Percentiles rank a stretch among this genome's conserved stretches.
These are phyloP conservation scores for Andrena dorsata DNA, from an alignment of 2,888 invertebrate species.

Conservation along the genomic window DNA sequence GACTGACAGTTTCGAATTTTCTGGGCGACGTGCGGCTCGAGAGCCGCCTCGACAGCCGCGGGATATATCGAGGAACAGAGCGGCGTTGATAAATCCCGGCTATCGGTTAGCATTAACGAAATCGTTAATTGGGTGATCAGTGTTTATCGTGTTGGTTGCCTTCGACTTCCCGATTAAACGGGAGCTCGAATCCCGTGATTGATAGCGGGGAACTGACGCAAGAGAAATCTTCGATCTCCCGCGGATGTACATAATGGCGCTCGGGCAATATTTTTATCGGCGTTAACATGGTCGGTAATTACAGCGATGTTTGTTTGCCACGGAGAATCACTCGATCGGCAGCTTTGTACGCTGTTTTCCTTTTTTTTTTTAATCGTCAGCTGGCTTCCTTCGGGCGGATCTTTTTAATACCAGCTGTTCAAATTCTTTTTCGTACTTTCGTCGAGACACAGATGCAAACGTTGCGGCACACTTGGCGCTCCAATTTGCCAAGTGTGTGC, in stretches of 20 bases:
- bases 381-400: not conserved
- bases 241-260: not conserved
- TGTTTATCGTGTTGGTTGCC: constrained; percentile 19
- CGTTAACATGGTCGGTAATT: constrained; percentile 26
- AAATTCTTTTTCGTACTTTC: no score
- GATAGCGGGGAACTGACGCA: constrained; percentile 33
- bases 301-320: constrained; percentile 16
- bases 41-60: not conserved
- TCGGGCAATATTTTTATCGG: constrained; percentile 31
- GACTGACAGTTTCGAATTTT: constrained; percentile 4
- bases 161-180: constrained; percentile 16
- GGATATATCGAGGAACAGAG: not conserved
- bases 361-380: not conserved
- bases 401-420: not conserved
- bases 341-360: not conserved
- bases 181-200: constrained; percentile 26
- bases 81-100: constrained; percentile 9
- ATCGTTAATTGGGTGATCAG: constrained; percentile 35
- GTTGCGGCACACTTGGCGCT: no score
- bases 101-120: constrained; percentile 12
- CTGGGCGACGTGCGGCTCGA: not conserved
- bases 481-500: no score
- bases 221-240: constrained; percentile 32
- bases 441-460: no score
- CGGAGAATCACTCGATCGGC: not conserved